These are phyloP conservation scores for Silurus aristotelis DNA, from an alignment of 2,797 vertebrate species.

Conservation along the genomic window DNA sequence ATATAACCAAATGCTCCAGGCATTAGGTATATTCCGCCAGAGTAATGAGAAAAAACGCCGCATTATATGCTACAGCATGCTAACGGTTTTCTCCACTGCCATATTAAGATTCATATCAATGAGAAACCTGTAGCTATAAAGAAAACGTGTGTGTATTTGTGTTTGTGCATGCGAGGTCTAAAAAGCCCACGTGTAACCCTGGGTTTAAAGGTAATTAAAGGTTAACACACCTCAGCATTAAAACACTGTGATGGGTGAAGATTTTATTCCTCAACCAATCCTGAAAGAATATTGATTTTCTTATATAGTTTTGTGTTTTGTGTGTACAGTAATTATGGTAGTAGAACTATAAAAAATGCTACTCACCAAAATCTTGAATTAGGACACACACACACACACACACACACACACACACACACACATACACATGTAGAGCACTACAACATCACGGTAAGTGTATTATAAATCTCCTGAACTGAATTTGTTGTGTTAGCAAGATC, in stretches of 20 bases:
- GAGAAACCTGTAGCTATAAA: conserved; percentile 9
- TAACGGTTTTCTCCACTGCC: background rate
- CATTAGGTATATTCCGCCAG: background rate
- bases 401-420: conserved; percentile 1
- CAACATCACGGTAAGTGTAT: background rate
- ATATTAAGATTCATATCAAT: background rate
- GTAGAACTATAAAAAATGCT: conserved; percentile 6
- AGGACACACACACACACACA: conserved; percentile 2
- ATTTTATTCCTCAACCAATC: conserved; percentile 28
- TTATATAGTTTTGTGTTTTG: background rate
- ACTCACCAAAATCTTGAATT: conserved; percentile 2
- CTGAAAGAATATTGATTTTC: conserved; percentile 10
- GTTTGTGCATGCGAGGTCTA: background rate
- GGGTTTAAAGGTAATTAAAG: conserved; percentile 16
- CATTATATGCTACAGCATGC: conserved; percentile 8
- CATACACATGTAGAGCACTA: background rate
- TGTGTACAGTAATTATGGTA: conserved; percentile 7
- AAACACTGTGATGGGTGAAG: background rate
- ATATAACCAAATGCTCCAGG: background rate
- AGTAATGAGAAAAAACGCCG: conserved; percentile 2
- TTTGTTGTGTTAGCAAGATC: background rate
- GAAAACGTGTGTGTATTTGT: background rate
- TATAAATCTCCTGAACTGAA: background rate
- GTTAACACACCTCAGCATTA: background rate
- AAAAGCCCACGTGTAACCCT: background rate